Base-by-base conservation (phyloP, 2,888 invertebrate genomes). In the Phytoseiulus persimilis region DNA sequence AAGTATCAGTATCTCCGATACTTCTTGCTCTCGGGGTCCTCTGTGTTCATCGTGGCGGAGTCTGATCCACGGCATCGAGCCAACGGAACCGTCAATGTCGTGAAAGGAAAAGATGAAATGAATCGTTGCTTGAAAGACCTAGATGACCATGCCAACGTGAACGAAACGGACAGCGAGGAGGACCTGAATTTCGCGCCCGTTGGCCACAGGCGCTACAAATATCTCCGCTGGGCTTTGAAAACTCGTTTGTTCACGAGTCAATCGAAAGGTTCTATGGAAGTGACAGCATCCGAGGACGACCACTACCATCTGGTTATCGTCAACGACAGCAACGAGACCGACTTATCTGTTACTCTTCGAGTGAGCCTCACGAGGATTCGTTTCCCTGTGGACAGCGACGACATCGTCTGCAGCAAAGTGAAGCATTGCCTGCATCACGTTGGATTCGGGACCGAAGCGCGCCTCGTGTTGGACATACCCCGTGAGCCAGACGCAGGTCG, bases 31-130 rank as follows among this genome's bases (percentile, higher is more conserved):
- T 87, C 87, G 33, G 87, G 87, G 9, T 87, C 87, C 3, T 87
- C 87, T 0, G 87, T 87, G 32, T 31, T 39, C 28, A 33, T 87
- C 9, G 32, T 45, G 45, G 87, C 87, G 6, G 32, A 39, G 32
- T 87, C 87, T 23, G 32, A 87, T 33, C 87, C 9, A 3, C 39
- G 39, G n/a, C n/a, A 33, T 31, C 87, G 33, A 33, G 87, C 87
- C 6, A 87, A 87, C n/a, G 87, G 87, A 33, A 87, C 87, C n/a
- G 87, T 87, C 31, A 87, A 87, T 31, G 33, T 87, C n/a, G 87
- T 87, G n/a, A 87, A 87, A 18, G 87, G 87, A n/a, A 87, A 87
- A 33, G 87, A 87, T 28, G 87, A 87, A 32, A 87, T 87, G 87
- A 45, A n/a, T 45, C 87, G 87, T 32, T 87, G 87, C 87, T 31